Conservation (phyloP, 1,140 invertebrate species). For the Chironomus tepperi region DNA sequence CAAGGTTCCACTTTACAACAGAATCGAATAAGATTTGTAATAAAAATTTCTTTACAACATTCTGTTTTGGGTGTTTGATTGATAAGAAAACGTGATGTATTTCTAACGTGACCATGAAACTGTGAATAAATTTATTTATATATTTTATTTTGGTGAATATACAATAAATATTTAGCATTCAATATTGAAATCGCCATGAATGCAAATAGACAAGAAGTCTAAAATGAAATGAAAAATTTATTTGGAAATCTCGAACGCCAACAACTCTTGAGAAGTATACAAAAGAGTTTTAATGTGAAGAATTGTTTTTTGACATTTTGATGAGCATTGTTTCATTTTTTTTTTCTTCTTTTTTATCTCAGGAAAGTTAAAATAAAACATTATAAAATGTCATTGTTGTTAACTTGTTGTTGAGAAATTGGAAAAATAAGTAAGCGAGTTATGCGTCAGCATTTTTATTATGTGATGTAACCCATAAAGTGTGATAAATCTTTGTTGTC, state of each 20-base stretch:
- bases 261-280: neutral
- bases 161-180: too few species aligned
- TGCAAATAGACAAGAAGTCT: neutral
- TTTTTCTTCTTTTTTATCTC: slow-evolving; percentile 2
- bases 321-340: slow-evolving; percentile 2
- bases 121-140: slow-evolving; percentile 1
- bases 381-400: slow-evolving; percentile 13
- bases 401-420: neutral
- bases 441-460: slow-evolving; percentile 13
- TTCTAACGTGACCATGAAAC: neutral
- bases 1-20: neutral
- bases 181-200: too few species aligned
- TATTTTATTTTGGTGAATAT: neutral
- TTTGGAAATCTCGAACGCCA: neutral
- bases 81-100: slow-evolving; percentile 13
- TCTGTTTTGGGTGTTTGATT: neutral
- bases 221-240: neutral
- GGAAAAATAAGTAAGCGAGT: neutral
- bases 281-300: neutral
- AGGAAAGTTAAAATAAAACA: neutral
- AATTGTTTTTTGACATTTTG: slow-evolving; percentile 14
- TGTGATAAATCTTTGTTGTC: neutral
- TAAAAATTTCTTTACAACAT: too few species aligned
- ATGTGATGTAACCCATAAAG: slow-evolving; percentile 1
- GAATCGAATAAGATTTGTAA: neutral